Base-by-base conservation (phyloP, 2,797 vertebrate genomes). In the Crocidura indochinensis region DNA sequence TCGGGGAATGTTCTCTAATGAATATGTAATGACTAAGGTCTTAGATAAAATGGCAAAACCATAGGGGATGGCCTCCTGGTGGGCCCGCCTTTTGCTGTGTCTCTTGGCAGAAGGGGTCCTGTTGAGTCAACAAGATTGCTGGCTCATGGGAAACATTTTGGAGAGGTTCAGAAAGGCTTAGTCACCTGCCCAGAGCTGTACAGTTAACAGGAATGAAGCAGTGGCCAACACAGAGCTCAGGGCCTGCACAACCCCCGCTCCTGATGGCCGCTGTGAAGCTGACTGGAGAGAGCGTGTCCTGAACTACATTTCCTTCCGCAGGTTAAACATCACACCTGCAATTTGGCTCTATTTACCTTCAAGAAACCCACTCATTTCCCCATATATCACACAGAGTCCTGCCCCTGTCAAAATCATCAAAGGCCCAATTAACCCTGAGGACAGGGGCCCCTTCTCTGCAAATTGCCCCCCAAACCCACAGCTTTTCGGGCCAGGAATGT, bases 381-480 rank as follows among this genome's bases (percentile, higher is more conserved):
- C 71, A 78, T 64, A 81, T 90, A 79, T 67, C 92, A 86, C n/a
- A 20, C 82, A 78, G 90, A 6, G 0, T 82, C 65, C 75, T 26
- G 3, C 68, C 74, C 93, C 77, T 84, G 74, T 84, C 92, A 78
- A 82, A 74, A 88, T 90, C 90, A 73, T 79, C 91, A 75, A 92
- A 92, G 85, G 44, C 90, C 85, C 77, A 77, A 86, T 90, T 87
- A 95, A 93, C 90, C 93, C 88, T 29, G 60, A 87, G 38, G 26
- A n/a, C 73, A 0, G 0, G 0, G 22, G 65, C 46, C 84, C 81
- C 84, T 90, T 73, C 83, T 87, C 73, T 68, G 87, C 51, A 74
- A 78, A 90, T 75, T 27, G 51, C 10, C 92, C 86, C 74, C 78
- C 69, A 44, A 31, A 67, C 72, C 64, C 85, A 53, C 2, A 24